Conservation (phyloP, 2,797 vertebrate species). For the Enteromius trimaculatus region DNA sequence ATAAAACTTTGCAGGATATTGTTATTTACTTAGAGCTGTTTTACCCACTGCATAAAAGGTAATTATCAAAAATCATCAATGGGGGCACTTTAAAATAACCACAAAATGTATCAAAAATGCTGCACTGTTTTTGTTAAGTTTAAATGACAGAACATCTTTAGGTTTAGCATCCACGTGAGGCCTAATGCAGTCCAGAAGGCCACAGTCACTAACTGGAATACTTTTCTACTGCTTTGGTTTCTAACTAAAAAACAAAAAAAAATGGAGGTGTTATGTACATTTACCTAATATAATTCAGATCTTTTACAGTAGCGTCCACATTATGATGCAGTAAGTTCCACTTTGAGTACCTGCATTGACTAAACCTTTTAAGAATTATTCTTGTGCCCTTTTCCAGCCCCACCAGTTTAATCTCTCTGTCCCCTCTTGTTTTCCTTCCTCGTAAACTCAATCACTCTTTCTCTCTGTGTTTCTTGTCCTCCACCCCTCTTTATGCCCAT, state of each 20-base stretch:
- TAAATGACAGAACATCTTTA: background rate
- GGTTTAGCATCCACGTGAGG: background rate
- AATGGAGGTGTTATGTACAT: background rate
- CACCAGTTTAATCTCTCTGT: conserved; percentile 34
- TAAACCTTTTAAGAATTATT: conserved; percentile 1
- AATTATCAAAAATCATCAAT: no score
- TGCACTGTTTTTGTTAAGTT: background rate
- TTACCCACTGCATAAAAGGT: no score
- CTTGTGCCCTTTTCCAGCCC: conserved; percentile 25
- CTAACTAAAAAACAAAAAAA: conserved; percentile 3
- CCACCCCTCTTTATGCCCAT: conserved; percentile 42
- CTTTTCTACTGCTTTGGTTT: background rate
- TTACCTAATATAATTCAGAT: background rate
- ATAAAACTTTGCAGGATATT: no score
- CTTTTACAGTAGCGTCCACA: background rate
- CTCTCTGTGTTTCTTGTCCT: conserved; percentile 45
- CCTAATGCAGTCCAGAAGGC: background rate
- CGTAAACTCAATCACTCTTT: conserved; percentile 40
- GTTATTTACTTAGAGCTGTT: no score
- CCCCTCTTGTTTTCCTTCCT: conserved; percentile 18
- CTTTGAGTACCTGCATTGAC: background rate
- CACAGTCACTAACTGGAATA: background rate
- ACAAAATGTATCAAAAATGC: background rate
- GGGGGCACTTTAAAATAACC: background rate
- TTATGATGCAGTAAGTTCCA: background rate